Conservation (phyloP, 2,888 invertebrate species). For the Meta bourneti region DNA sequence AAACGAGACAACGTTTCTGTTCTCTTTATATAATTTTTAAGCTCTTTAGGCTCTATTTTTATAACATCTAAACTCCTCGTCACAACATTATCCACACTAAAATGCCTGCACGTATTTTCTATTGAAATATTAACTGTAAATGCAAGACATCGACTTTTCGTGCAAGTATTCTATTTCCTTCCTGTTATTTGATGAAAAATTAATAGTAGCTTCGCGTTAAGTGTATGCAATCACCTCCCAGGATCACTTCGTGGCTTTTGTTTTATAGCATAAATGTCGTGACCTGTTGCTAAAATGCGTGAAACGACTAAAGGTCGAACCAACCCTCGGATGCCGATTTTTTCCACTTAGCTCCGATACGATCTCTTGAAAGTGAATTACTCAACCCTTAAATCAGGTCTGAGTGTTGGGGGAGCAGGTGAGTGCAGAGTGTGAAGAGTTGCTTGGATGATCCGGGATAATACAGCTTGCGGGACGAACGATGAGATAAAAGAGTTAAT, state of each 20-base stretch:
- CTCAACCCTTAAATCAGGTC: slow-evolving; percentile 5
- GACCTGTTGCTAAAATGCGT: slow-evolving; percentile 22
- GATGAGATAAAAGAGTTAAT: slow-evolving; percentile 23
- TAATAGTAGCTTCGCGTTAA: neutral
- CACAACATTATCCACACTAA: neutral
- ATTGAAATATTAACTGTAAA: neutral
- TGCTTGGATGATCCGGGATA: neutral
- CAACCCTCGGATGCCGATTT: slow-evolving; percentile 15
- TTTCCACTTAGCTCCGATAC: slow-evolving; percentile 22
- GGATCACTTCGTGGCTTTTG: neutral
- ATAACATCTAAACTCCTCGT: too few relatives aligned
- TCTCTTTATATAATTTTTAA: too few relatives aligned
- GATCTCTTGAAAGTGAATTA: slow-evolving; percentile 26
- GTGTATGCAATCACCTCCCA: neutral
- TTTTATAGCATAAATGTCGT: neutral
- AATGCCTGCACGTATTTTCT: neutral
- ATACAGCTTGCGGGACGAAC: neutral
- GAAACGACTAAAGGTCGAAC: slow-evolving; percentile 12
- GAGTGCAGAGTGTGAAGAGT: slow-evolving; percentile 12
- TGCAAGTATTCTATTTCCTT: neutral
- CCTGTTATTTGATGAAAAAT: neutral
- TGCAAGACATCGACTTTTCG: neutral
- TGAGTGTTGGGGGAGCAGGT: slow-evolving; percentile 37
- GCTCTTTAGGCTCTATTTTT: too few relatives aligned
- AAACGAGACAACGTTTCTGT: too few relatives aligned